Evolutionary conservation across 1,140 invertebrate species (phyloP).

Genomic region (Drosophila auraria): DNA sequence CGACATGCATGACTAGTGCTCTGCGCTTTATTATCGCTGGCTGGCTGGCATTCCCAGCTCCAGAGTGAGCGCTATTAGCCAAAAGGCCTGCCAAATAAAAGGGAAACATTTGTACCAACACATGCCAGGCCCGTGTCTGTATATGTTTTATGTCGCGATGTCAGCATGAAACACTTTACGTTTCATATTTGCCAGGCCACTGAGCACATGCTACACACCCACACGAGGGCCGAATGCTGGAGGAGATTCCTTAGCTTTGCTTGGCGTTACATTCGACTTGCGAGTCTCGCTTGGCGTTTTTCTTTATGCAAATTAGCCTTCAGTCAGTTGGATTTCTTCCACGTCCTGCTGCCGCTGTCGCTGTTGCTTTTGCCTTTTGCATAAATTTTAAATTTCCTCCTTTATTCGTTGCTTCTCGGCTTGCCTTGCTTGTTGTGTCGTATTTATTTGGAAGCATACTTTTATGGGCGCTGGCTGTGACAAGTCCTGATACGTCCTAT

Average conservation of each 20-base stretch:
- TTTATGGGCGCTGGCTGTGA: slow-evolving; percentile 68
- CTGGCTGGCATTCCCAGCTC: slow-evolving; percentile 25
- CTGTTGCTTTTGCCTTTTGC: slow-evolving; percentile 65
- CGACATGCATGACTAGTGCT: slow-evolving; percentile 45
- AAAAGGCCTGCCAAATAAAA: slow-evolving; percentile 75
- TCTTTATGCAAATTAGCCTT: slow-evolving; percentile 80
- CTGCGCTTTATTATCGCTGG: slow-evolving; percentile 52
- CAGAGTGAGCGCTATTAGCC: slow-evolving; percentile 61
- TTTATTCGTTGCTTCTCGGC: slow-evolving; percentile 60
- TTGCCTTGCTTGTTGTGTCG: slow-evolving; percentile 16
- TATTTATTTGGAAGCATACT: slow-evolving; percentile 59
- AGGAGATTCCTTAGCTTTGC: slow-evolving; percentile 4
- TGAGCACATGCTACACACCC: slow-evolving; percentile 42
- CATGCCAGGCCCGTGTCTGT: slow-evolving; percentile 15
- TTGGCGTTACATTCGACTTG: slow-evolving; percentile 31
- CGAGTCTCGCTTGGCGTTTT: slow-evolving; percentile 67
- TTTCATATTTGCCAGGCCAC: slow-evolving; percentile 76
- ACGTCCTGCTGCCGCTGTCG: slow-evolving; percentile 39
- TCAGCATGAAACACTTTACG: slow-evolving; percentile 78
- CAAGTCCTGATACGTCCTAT: slow-evolving; percentile 50
- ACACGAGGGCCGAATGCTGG: slow-evolving; percentile 1
- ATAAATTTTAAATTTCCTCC: slow-evolving; percentile 79
- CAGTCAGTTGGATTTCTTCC: slow-evolving; percentile 43
- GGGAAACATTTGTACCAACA: slow-evolving; percentile 65
- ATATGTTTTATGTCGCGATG: slow-evolving; percentile 68